phyloP scores from a whole-genome alignment of 2,113 vertebrate species.

The Ahaetulla prasina region DNA sequence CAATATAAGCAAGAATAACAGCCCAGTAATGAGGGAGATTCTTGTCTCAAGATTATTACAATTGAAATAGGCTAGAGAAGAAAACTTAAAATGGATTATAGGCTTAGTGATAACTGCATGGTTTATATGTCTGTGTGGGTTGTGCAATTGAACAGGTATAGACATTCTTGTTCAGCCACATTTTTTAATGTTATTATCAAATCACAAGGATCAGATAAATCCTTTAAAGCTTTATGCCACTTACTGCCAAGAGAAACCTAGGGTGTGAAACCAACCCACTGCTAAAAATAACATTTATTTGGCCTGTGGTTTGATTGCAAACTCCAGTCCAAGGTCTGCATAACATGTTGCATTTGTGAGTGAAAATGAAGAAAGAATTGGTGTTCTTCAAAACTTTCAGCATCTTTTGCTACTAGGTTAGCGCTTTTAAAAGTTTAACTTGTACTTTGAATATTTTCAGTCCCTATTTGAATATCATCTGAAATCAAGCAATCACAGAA shows the following conservation, averaged over 20 bases:
- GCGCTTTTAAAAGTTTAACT: background rate
- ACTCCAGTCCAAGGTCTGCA: background rate
- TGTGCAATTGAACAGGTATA: background rate
- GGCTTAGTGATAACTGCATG: background rate
- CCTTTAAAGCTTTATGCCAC: conserved; percentile 4
- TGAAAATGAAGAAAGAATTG: background rate
- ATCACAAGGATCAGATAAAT: background rate
- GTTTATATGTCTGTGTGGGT: background rate
- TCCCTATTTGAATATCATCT: background rate
- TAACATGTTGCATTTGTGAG: conserved; percentile 14
- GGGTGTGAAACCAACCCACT: conserved; percentile 15
- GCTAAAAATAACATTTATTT: conserved; percentile 27
- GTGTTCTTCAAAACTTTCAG: conserved; percentile 21
- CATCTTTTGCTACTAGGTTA: conserved; percentile 15
- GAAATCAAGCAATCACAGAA: background rate
- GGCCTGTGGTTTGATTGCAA: conserved; percentile 27
- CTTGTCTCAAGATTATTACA: background rate
- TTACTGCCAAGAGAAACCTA: conserved; percentile 21
- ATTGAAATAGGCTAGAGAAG: background rate
- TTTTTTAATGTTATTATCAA: background rate
- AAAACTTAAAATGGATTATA: background rate
- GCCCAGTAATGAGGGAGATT: background rate
- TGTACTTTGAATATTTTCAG: background rate
- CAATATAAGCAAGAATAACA: background rate
- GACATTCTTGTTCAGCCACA: background rate